Evolutionary conservation across 2,113 vertebrate species (phyloP).

Genomic region (Hemichromis elongatus): DNA sequence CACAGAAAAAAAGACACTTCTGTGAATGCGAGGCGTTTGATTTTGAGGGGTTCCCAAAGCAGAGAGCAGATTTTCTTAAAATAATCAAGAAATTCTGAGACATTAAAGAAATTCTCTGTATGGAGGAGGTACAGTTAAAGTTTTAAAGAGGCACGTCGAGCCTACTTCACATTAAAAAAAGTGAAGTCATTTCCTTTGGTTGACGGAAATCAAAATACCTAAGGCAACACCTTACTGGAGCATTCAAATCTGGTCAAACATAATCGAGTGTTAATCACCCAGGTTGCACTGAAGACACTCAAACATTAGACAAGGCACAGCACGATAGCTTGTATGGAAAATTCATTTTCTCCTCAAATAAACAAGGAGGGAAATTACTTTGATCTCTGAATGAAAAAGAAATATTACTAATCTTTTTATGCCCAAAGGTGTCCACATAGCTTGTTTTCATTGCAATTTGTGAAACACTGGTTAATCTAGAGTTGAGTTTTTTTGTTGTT

Average conservation of each 20-base stretch:
- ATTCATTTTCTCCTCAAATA: constrained; percentile 57
- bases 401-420: constrained; percentile 1
- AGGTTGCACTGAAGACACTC: constrained; percentile 45
- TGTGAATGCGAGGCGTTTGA: neutral
- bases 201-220: constrained; percentile 39
- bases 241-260: constrained; percentile 65
- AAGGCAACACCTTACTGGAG: constrained; percentile 51
- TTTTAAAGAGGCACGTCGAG: neutral
- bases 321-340: constrained; percentile 14
- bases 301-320: constrained; percentile 24
- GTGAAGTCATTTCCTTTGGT: neutral
- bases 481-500: neutral
- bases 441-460: neutral
- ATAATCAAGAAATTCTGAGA: neutral
- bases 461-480: neutral
- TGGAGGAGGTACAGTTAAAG: neutral
- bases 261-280: constrained; percentile 66
- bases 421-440: neutral
- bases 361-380: constrained; percentile 44
- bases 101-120: neutral
- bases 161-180: neutral
- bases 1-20: neutral
- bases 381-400: constrained; percentile 25
- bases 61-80: neutral
- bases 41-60: neutral